phyloP scores from a whole-genome alignment of 2,113 vertebrate species.

The Aplodontia rufa region DNA sequence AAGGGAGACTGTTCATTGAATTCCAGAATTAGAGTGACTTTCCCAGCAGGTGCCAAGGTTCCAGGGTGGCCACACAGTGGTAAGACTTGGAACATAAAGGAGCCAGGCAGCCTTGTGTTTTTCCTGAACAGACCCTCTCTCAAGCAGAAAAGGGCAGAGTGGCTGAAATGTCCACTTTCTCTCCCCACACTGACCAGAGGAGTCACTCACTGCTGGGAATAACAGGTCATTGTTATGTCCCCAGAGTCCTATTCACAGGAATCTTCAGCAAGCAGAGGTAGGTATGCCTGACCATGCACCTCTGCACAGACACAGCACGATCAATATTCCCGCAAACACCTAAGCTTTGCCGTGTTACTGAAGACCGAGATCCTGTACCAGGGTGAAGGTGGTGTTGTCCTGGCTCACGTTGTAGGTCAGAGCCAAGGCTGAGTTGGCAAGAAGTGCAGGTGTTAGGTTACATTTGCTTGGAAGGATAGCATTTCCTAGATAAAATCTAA shows the following conservation, averaged over 20 bases:
- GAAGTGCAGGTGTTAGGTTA: not conserved
- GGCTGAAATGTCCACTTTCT: too few relatives aligned
- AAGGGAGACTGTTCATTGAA: not conserved
- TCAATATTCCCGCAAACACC: not conserved
- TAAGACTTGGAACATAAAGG: not conserved
- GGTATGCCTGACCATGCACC: not conserved
- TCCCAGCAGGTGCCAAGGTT: too few relatives aligned
- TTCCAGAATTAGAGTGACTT: not conserved
- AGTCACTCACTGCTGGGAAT: not conserved
- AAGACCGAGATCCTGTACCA: not conserved
- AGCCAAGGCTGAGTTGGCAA: not conserved
- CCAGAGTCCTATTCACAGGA: not conserved
- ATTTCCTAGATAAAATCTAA: not conserved
- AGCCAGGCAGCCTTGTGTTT: rapidly evolving
- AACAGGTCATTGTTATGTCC: not conserved
- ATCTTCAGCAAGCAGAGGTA: not conserved
- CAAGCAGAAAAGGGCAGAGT: not conserved
- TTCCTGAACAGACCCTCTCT: not conserved
- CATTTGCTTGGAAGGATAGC: not conserved
- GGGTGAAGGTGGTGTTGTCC: not conserved
- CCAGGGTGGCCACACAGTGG: not conserved
- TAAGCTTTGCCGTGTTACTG: not conserved
- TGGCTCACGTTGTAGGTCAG: too few relatives aligned
- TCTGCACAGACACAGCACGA: not conserved
- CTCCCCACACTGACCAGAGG: not conserved